Evolutionary conservation across 2,888 invertebrate genomes (phyloP).

Genomic region (Ferrisia virgata): DNA sequence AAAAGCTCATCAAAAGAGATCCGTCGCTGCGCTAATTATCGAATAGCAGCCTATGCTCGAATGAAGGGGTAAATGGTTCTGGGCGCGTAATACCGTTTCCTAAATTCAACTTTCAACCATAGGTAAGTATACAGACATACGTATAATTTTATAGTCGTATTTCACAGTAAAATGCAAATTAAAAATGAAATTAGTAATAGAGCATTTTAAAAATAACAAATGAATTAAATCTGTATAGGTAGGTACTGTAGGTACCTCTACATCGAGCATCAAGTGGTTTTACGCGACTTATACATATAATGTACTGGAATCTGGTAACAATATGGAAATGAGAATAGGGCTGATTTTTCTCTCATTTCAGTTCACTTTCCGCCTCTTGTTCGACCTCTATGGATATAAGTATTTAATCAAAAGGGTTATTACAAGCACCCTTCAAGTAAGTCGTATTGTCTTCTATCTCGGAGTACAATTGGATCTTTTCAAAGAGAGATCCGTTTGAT

Average conservation of each 20-base stretch:
- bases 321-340: conserved; percentile 17
- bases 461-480: conserved; percentile 1
- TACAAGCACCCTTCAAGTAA: conserved; percentile 25
- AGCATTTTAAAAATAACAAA: no score
- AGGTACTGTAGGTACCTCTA: neutral
- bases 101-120: neutral
- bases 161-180: no score
- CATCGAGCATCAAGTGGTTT: conserved; percentile 18
- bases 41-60: neutral
- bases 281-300: neutral
- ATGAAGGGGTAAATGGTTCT: neutral
- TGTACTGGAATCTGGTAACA: conserved; percentile 27
- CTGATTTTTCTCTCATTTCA: neutral
- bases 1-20: conserved; percentile 42
- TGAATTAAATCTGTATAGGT: neutral
- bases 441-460: conserved; percentile 27
- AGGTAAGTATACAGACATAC: neutral
- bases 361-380: neutral
- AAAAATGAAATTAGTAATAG: no score
- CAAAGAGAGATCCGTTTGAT: neutral
- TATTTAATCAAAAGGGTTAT: conserved; percentile 32
- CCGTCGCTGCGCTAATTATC: conserved; percentile 33
- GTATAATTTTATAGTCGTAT: neutral
- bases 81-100: neutral
- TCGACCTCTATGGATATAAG: neutral